Evolutionary conservation across 2,113 vertebrate genomes (phyloP), one percentile per base, ranked within the genome.

Genomic region (Macquaria ambigua): DNA sequence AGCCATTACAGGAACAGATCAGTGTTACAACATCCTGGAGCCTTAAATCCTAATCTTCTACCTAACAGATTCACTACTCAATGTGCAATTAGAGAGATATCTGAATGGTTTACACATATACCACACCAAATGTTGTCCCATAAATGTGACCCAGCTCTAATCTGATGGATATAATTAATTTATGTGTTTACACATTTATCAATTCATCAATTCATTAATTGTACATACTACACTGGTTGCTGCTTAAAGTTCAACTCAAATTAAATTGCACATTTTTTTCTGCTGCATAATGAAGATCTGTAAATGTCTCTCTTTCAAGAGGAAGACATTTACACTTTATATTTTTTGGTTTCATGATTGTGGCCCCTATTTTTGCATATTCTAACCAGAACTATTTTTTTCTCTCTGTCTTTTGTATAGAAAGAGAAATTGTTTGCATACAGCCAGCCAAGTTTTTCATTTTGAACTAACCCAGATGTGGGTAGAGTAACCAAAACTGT

Each of bases 1-100:
- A 55, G 64, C 41, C 39, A 69, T 80, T 67, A 82, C 61, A 39
- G 39, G 11, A 66, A 7, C 83, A 77, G 23, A 87, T 68, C 56
- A 62, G 62, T 31, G 56, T 73, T 83, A 77, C 53, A 72, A 61
- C 68, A 46, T 50, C 43, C 34, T 4, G 16, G 70, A 79, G 74
- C n/a, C 56, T 74, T 8, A 56, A 15, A 73, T 73, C n/a, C 63
- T 72, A 46, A 72, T 74, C 43, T 53, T 41, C 63, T 52, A 2
- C 41, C 39, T 7, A 34, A 71, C 28, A 25, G 31, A 56, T 74
- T 74, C 68, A 46, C 79, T 58, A 31, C 39, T 81, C 62, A 78
- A 34, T 14, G 14, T 39, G 39, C 48, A 55, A 68, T 77, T 55
- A 31, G 28, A n/a, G 8, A 5, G 2, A 76, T 43, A 56, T 39